A percentile compares a stretch with the other conserved stretches of the same genome.
Conservation (phyloP, 2,113 vertebrate genomes). For the Pseudopodoces humilis region DNA sequence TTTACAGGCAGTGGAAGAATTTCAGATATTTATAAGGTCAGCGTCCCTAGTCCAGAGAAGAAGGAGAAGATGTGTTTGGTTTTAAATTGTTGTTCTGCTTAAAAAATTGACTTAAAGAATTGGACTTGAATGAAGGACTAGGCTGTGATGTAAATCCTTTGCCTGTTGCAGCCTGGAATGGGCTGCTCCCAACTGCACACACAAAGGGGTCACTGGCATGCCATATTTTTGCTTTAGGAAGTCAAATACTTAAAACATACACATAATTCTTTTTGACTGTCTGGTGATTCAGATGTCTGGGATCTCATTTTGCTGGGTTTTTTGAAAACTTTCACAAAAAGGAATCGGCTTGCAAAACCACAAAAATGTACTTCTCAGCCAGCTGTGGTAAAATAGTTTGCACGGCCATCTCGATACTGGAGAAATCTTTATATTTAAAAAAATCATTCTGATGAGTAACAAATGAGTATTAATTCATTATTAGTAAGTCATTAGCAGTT, state of each 20-base stretch:
- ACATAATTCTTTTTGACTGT: not conserved
- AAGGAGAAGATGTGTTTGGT: not conserved
- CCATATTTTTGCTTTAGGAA: constrained; percentile 19
- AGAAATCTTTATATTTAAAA: not conserved
- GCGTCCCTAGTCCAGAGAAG: not conserved
- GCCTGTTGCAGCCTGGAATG: not conserved
- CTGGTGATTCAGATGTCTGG: constrained; percentile 67
- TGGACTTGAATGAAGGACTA: not conserved
- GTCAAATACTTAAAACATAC: not conserved
- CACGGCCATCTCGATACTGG: not conserved
- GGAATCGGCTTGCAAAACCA: constrained; percentile 59
- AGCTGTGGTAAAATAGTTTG: constrained; percentile 14
- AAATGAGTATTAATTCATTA: not conserved
- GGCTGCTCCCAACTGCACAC: not conserved
- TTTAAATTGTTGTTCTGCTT: constrained; percentile 1
- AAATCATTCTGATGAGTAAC: not conserved
- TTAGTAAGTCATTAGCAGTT: not conserved
- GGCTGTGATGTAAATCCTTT: not conserved
- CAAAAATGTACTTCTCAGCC: constrained; percentile 58
- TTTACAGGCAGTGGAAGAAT: constrained; percentile 45
- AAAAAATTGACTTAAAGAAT: not conserved
- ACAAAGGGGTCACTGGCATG: not conserved
- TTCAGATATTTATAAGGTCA: constrained; percentile 37
- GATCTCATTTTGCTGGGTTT: constrained; percentile 56
- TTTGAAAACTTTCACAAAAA: constrained; percentile 48